These are phyloP conservation scores for Andinoacara biseriatus DNA, from an alignment of 2,113 vertebrate genomes.

Conservation along the genomic window DNA sequence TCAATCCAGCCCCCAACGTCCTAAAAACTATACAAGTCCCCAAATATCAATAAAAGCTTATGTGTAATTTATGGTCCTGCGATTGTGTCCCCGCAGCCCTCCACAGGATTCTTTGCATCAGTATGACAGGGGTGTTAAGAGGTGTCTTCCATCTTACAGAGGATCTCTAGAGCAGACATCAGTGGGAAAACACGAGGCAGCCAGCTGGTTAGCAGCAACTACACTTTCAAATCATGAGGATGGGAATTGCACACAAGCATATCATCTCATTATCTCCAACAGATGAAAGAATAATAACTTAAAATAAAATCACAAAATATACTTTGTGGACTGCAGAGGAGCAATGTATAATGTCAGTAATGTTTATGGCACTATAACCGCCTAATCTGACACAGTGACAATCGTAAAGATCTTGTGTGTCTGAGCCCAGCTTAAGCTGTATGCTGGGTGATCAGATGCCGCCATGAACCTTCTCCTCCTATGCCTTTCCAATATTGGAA, in stretches of 20 bases:
- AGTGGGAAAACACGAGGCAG: not conserved
- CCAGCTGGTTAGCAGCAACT: not conserved
- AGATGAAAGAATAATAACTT: not conserved
- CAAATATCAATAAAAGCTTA: not conserved
- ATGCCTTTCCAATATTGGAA: not conserved
- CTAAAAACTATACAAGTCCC: not conserved
- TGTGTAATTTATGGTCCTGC: not conserved
- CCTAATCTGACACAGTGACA: not conserved
- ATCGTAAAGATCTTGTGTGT: not conserved
- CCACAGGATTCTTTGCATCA: no score
- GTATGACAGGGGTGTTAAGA: not conserved
- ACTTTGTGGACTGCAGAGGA: not conserved
- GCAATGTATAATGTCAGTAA: not conserved
- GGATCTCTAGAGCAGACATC: not conserved
- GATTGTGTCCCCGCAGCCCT: not conserved
- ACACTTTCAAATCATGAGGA: not conserved
- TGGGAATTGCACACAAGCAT: not conserved
- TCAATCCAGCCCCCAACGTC: not conserved
- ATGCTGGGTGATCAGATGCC: no score
- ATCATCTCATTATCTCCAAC: not conserved
- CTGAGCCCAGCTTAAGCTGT: not conserved
- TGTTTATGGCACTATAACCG: not conserved
- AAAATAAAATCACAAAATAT: not conserved
- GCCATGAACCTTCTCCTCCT: not conserved
- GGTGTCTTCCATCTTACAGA: not conserved